Evolutionary conservation across 2,113 vertebrate species (phyloP), one percentile per base, ranked within the genome.

Genomic region (Campylomormyrus tamandua): DNA sequence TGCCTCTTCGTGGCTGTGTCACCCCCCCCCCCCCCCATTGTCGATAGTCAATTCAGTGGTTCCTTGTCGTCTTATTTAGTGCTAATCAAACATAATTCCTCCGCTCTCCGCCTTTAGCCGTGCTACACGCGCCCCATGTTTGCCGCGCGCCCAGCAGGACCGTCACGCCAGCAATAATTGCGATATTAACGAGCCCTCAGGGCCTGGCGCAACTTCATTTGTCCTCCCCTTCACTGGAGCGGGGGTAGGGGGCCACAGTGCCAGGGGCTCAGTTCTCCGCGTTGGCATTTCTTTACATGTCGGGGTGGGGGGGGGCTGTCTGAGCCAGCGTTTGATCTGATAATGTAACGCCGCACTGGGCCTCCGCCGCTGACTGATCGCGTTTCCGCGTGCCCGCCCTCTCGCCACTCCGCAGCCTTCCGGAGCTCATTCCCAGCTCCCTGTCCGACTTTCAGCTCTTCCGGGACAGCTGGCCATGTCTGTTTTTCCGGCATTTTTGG

Each of bases 71-170:
- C 95, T 94, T 96, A 95, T 95, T 96, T 95, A 95, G 93, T 93
- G 93, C 94, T 95, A 96, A 96, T 95, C 93, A 93, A 95, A 96
- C 95, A 95, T 95, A 96, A 95, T 96, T 95, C 94, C 93, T 92
- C 31, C 88, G 90, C 92, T 92, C 94, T 90, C 24, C 19, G 24
- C 48, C 48, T 50, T n/a, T 90, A 92, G 94, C 94, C 95, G 95
- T 94, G 94, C 94, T 95, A 94, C 94, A 93, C 93, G 94, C 92
- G 92, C 93, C 93, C 94, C 45, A 90, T 92, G 93, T 93, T 93
- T 93, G 94, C 90, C 92, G 91, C 91, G 48, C 87, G 91, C 92
- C 92, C 89, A 83, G 89, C 91, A 52, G 93, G 94, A 94, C 92
- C 92, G 90, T 91, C 91, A 94, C 94, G 93, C 93, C 94, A 93